Base-by-base conservation (phyloP, 30 jellyfish, hydroid and myxozoan species). In the Catostylus mosaicus region DNA sequence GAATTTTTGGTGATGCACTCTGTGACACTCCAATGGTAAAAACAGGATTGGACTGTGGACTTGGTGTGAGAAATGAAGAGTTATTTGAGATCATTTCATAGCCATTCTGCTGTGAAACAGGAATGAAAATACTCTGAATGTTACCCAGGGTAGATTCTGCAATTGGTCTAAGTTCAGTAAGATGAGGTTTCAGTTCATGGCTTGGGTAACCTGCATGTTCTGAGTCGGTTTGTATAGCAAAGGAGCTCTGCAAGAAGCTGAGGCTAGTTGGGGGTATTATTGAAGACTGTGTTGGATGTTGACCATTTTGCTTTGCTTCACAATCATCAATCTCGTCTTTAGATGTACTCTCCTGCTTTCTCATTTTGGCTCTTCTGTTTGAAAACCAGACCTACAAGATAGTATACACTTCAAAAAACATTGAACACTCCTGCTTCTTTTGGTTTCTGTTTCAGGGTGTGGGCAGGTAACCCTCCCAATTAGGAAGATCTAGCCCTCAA, bases 291-390 rank as follows among this genome's bases (percentile, higher is more conserved):
- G 75, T 30, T 34, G 82, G 86, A 67, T 71, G 92, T n/a, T 78
- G 73, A n/a, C 31, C 45, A 12, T 57, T 35, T 29, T 64, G 84
- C 18, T 70, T 70, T 36, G 78, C 60, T n/a, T 46, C 82, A 19
- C n/a, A 12, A n/a, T 66, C 36, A 29, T 38, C 65, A 12, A 52
- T 75, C 3, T 61, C 88, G 47, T 74, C 92, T 29, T 88, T 74
- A 31, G 43, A 27, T 19, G 73, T 72, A 52, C 90, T 77, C 61
- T 83, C 99, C 46, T 88, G 99, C 74, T 96, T 89, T 40, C 99
- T 91, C 89, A 88, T 83, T 57, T 95, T 95, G 12, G 99, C 99
- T 66, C 99, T 71, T 77, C 96, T 77, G 82, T 95, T 95, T 30
- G 97, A 86, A 72, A 95, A 95, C 99, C 99, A 95, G 4, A 95